Percentiles rank a stretch among this genome's conserved stretches.
Evolutionary conservation across 2,888 invertebrate genomes (phyloP).

Genomic region (Julus scanicus): DNA sequence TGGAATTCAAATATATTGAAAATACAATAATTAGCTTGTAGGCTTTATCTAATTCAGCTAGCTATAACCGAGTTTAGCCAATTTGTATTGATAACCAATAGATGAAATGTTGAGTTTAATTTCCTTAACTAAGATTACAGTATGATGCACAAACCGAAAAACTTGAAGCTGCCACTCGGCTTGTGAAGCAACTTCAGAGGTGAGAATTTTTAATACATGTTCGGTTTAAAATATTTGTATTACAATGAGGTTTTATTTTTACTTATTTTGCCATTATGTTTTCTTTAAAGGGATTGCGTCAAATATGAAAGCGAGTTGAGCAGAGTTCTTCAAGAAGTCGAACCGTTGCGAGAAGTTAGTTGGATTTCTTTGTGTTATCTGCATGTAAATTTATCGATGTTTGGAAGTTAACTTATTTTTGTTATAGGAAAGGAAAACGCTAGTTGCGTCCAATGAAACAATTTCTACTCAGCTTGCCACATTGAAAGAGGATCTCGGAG

Average conservation of each 20-base stretch:
- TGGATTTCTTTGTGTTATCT: not conserved
- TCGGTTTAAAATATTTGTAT: not conserved
- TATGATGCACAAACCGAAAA: not conserved
- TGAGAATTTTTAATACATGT: not conserved
- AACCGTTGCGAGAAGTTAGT: slow-evolving; percentile 46
- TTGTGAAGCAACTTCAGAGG: slow-evolving; percentile 34
- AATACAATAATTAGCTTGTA: no score
- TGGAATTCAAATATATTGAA: not conserved
- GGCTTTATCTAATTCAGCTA: no score
- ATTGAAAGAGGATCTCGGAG: not conserved
- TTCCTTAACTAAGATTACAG: slow-evolving; percentile 48
- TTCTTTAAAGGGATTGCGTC: slow-evolving; percentile 18
- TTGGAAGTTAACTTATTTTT: not conserved
- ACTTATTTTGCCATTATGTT: not conserved
- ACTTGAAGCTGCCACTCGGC: not conserved
- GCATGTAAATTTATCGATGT: not conserved
- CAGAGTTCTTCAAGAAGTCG: slow-evolving; percentile 49
- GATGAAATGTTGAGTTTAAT: no score
- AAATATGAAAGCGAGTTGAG: slow-evolving; percentile 44
- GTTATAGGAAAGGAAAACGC: slow-evolving; percentile 17
- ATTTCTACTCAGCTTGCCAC: not conserved
- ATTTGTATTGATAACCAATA: no score
- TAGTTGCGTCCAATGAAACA: not conserved
- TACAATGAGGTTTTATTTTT: not conserved
- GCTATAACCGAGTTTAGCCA: no score